Evolutionary conservation across 1,140 invertebrate genomes (phyloP).

Genomic region (Acromyrmex echinatior): DNA sequence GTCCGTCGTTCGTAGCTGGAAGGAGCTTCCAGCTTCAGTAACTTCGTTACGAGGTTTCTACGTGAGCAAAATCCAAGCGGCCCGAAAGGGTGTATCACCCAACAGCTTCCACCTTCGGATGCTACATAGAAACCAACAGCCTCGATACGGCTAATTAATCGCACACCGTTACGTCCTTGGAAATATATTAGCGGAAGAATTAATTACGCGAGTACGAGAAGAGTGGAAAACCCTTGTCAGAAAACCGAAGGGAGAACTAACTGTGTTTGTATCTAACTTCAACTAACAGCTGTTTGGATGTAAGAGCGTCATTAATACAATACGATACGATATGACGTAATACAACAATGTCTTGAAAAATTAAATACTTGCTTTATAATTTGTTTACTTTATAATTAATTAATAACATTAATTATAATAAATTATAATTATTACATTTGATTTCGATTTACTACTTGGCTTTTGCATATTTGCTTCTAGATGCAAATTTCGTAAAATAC

Average conservation of each 20-base stretch:
- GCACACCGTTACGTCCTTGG: conserved; percentile 5
- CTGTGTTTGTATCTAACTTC: background rate
- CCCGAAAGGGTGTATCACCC: conserved; percentile 50
- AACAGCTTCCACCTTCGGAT: conserved; percentile 32
- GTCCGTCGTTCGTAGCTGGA: conserved; percentile 70
- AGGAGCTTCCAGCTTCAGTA: conserved; percentile 77
- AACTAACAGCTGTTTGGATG: background rate
- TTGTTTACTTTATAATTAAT: conserved; percentile 26
- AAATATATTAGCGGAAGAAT: conserved; percentile 26
- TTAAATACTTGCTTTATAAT: background rate
- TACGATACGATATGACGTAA: background rate
- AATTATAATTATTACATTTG: background rate
- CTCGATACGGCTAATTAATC: conserved; percentile 60
- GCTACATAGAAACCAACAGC: background rate
- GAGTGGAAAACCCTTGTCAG: background rate
- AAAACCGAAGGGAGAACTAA: conserved; percentile 6
- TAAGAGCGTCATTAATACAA: background rate
- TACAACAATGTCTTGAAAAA: background rate
- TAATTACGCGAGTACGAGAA: background rate
- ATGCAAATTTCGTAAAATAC: background rate
- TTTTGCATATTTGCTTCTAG: background rate
- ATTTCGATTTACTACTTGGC: background rate
- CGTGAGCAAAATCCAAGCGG: conserved; percentile 83
- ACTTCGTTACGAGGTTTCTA: conserved; percentile 81
- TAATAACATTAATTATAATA: conserved; percentile 1